phyloP scores from a whole-genome alignment of 2,113 vertebrate genomes.

The Carassius auratus region DNA sequence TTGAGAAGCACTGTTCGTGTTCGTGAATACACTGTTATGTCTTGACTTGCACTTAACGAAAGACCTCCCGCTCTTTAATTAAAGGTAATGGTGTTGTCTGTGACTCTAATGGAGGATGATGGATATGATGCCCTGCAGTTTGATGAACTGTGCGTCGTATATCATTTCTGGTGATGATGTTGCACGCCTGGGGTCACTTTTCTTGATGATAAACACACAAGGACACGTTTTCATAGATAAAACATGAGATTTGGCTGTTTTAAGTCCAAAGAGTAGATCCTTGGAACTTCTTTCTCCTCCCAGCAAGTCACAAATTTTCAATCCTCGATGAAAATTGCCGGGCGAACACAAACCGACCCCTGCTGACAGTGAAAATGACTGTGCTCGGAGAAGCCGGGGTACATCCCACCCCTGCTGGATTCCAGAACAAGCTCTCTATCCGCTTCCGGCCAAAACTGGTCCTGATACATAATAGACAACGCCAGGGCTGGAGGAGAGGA shows the following conservation, averaged over 20 bases:
- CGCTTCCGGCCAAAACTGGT: constrained; percentile 19
- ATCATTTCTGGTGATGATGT: constrained; percentile 33
- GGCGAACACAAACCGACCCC: not conserved
- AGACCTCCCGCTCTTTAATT: constrained; percentile 10
- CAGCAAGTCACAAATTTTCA: constrained; percentile 30
- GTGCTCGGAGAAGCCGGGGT: constrained; percentile 16
- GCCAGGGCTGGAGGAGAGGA: constrained; percentile 26
- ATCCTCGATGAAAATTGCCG: constrained; percentile 52
- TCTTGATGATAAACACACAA: constrained; percentile 18
- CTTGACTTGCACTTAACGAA: not conserved
- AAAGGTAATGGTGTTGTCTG: constrained; percentile 21
- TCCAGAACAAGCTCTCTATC: constrained; percentile 25
- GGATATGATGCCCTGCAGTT: not conserved
- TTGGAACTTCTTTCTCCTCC: not conserved
- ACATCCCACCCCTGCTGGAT: constrained; percentile 39
- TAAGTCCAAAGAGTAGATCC: not conserved
- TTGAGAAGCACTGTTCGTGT: not conserved
- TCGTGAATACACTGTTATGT: not conserved
- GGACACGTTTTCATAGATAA: not conserved
- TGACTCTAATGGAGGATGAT: constrained; percentile 38
- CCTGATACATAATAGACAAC: constrained; percentile 44
- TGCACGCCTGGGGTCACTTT: not conserved
- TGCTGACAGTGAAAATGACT: constrained; percentile 38
- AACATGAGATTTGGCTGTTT: not conserved
- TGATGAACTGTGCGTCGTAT: not conserved